Base-by-base conservation (phyloP, 2,113 vertebrate genomes). In the Triplophysa dalaica region DNA sequence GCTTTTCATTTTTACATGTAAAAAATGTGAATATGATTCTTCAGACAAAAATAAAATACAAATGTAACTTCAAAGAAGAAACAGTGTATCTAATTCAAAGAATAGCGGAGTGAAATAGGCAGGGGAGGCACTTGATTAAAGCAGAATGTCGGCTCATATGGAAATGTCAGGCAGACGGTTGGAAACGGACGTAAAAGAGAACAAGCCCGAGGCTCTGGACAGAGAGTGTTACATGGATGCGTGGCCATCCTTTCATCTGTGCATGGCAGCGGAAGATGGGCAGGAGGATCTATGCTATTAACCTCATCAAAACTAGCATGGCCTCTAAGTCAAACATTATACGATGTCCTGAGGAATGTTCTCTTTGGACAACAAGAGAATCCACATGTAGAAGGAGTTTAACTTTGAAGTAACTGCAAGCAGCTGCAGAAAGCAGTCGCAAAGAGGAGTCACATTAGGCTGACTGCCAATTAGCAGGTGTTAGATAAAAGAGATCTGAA, bases 61-160 rank as follows among this genome's bases (percentile, higher is more conserved):
- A 84, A 81, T 81, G 69, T 26, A 72, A 88, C 85, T 86, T 89
- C 86, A 88, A 88, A 87, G 87, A 80, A 33, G 77, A 78, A 78
- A 64, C 52, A 77, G 80, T 85, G 86, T 84, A 77, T 87, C 88
- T 82, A 86, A 89, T 88, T 86, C 78, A 54, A 65, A 81, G 69
- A 78, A 82, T 66, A 45, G 72, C 60, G 19, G 65, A 75, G 16
- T 78, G 75, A 83, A 83, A 83, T 69, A 63, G 81, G 81, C 70
- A 72, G 48, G 80, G 62, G 80, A 73, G 79, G 72, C 21, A n/a
- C 60, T 74, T 83, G 87, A 87, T 85, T 87, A 83, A 87, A 86
- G 80, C 77, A 74, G 77, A 86, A 78, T 78, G 84, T 78, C 66
- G n/a, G 50, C 82, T 75, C 63, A 69, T 65, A 73, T 75, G 66